phyloP scores from a whole-genome alignment of 2,797 vertebrate species.

The Sphenodon punctatus region DNA sequence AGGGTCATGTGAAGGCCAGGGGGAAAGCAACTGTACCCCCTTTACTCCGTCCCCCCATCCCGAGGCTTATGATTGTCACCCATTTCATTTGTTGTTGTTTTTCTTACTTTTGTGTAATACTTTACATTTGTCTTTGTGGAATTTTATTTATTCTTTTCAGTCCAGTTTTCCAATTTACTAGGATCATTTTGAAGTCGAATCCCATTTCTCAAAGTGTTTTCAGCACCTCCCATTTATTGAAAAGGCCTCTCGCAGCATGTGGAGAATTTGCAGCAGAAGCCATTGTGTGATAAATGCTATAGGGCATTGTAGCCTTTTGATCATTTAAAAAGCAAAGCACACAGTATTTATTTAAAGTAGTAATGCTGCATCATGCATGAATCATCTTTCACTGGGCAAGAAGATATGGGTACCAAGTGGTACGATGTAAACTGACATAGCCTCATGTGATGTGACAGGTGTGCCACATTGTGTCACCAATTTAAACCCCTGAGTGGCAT shows the following conservation, averaged over 20 bases:
- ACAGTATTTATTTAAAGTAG: not conserved
- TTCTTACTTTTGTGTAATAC: too few species aligned
- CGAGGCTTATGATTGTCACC: too few species aligned
- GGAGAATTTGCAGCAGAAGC: not conserved
- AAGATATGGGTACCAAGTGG: accelerated
- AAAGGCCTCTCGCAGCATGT: not conserved
- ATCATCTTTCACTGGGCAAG: not conserved
- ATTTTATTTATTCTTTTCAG: too few species aligned
- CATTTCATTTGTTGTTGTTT: too few species aligned
- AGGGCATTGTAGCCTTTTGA: accelerated
- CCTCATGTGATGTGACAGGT: not conserved
- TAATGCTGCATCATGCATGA: not conserved
- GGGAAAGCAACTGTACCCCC: too few species aligned
- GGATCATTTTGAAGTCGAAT: too few species aligned
- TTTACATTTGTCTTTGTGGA: too few species aligned
- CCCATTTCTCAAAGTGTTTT: too few species aligned
- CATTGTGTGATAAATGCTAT: accelerated
- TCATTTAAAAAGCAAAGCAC: not conserved
- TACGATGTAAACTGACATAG: not conserved
- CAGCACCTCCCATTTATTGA: not conserved
- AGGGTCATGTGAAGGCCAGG: too few species aligned
- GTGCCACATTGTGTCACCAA: accelerated
- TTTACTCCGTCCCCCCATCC: too few species aligned
- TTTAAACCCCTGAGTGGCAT: not conserved
- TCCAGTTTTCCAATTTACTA: too few species aligned